Percentiles rank a stretch among this genome's conserved stretches.
Evolutionary conservation across 2,888 invertebrate species (phyloP).

Genomic region (Acronicta psi): DNA sequence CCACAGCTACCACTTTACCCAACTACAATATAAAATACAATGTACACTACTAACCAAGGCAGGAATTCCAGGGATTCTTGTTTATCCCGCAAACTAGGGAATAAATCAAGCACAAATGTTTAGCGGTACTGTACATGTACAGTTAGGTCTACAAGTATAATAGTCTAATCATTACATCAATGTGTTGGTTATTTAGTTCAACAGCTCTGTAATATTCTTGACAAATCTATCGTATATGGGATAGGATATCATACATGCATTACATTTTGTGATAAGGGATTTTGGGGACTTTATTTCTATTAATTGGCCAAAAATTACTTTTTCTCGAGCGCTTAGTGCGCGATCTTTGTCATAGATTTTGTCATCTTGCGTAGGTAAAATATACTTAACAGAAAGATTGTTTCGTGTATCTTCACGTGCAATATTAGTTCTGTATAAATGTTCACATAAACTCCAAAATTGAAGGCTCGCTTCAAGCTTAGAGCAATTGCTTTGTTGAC

Average conservation of each 20-base stretch:
- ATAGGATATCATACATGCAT: conserved; percentile 40
- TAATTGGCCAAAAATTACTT: conserved; percentile 18
- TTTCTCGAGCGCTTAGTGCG: conserved; percentile 10
- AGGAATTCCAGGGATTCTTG: conserved; percentile 93
- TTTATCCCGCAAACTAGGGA: conserved; percentile 94
- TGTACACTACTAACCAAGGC: conserved; percentile 93
- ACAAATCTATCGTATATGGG: conserved; percentile 11
- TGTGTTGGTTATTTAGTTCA: conserved; percentile 43
- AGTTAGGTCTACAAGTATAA: conserved; percentile 44
- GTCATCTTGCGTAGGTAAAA: conserved; percentile 13
- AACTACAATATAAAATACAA: conserved; percentile 78
- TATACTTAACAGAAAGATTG: conserved; percentile 21
- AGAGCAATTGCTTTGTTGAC: conserved; percentile 51
- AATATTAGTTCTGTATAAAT: conserved; percentile 53
- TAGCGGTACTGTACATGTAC: conserved; percentile 71
- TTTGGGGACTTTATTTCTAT: conserved; percentile 13
- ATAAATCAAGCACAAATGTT: conserved; percentile 84
- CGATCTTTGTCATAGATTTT: conserved; percentile 11
- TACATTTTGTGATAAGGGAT: conserved; percentile 17
- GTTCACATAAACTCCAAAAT: conserved; percentile 64
- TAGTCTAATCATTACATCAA: conserved; percentile 34
- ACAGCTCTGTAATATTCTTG: conserved; percentile 33
- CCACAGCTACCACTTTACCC: conserved; percentile 62
- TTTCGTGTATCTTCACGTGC: conserved; percentile 37
- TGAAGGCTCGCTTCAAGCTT: conserved; percentile 34